phyloP scores from a whole-genome alignment of 2,888 invertebrate species.

The Pandemis corylana region DNA sequence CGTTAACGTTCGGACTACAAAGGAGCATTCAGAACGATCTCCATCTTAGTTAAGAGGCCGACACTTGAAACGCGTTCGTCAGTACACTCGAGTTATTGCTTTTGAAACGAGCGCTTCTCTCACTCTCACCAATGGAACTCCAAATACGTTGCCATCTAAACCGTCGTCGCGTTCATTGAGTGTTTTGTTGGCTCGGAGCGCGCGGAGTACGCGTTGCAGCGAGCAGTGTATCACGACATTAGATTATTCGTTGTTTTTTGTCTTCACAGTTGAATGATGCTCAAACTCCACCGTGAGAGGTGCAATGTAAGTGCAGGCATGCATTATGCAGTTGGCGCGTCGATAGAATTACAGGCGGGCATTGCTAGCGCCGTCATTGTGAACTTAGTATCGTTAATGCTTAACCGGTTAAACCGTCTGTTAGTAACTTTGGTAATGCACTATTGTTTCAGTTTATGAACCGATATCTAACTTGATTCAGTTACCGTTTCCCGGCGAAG shows the following conservation, averaged over 20 bases:
- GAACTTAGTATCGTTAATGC: constrained; percentile 67
- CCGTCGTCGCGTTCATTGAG: constrained; percentile 42
- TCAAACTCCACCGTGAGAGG: constrained; percentile 56
- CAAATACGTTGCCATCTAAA: background rate
- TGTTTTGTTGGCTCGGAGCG: background rate
- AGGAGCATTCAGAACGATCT: constrained; percentile 73
- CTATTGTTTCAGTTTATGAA: constrained; percentile 45
- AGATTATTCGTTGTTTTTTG: constrained; percentile 49
- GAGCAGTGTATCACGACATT: constrained; percentile 46
- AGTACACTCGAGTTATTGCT: constrained; percentile 75
- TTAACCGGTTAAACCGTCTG: constrained; percentile 58
- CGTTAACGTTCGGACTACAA: constrained; percentile 59
- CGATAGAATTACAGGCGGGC: constrained; percentile 63
- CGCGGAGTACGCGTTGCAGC: background rate
- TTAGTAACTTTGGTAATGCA: constrained; percentile 45
- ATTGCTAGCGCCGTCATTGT: constrained; percentile 58
- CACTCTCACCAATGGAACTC: constrained; percentile 48
- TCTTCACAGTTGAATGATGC: constrained; percentile 52
- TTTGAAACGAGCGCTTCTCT: constrained; percentile 69
- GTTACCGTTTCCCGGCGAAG: no score
- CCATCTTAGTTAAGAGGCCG: constrained; percentile 70
- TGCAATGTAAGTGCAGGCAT: constrained; percentile 72
- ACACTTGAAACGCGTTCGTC: constrained; percentile 76
- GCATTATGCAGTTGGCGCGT: constrained; percentile 71
- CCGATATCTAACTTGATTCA: constrained; percentile 8